Percentiles rank a stretch among this genome's conserved stretches.
Evolutionary conservation across 2,797 vertebrate genomes (phyloP).

Genomic region (Parauchenoglanis ngamensis): DNA sequence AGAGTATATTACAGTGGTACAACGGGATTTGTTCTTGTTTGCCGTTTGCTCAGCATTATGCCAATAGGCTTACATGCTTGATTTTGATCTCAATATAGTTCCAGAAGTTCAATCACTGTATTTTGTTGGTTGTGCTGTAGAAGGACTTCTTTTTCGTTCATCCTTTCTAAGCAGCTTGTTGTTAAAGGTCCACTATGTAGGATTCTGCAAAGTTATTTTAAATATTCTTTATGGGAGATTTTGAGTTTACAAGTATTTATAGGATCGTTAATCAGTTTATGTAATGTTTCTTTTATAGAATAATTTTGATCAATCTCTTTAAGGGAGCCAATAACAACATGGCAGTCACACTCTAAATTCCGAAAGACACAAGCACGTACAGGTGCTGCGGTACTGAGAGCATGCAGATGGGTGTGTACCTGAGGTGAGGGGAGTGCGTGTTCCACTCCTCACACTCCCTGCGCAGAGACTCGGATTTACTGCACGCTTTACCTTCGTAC

Average conservation of each 20-base stretch:
- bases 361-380: neutral
- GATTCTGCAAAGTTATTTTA: neutral
- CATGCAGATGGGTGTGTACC: conserved; percentile 64
- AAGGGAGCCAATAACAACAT: neutral
- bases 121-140: too few species aligned
- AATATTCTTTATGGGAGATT: neutral
- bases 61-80: too few species aligned
- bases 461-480: conserved; percentile 72
- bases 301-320: neutral
- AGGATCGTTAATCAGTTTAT: neutral
- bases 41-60: too few species aligned
- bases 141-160: too few species aligned
- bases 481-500: conserved; percentile 79
- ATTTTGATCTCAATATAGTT: neutral
- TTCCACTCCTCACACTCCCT: conserved; percentile 81
- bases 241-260: neutral
- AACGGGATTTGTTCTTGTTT: too few species aligned
- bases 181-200: too few species aligned
- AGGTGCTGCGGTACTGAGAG: neutral
- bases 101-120: too few species aligned
- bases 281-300: neutral
- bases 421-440: conserved; percentile 77
- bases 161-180: too few species aligned
- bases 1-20: too few species aligned
- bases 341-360: too few species aligned